Percentiles rank a stretch among this genome's conserved stretches.
phyloP scores from a whole-genome alignment of 2,888 invertebrate species.

The Heteropelma amictum region DNA sequence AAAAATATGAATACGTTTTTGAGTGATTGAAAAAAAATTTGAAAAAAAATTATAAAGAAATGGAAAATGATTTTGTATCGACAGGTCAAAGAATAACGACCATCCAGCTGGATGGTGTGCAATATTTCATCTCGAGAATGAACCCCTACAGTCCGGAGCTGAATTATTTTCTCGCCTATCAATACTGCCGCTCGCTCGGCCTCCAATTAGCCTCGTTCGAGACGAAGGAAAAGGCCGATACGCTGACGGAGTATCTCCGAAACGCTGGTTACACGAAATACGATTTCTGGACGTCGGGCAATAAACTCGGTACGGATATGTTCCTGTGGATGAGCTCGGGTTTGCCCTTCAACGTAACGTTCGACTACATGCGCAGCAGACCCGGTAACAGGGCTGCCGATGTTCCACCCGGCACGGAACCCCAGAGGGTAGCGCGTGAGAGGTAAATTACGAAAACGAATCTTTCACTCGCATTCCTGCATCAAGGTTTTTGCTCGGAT shows the following conservation, averaged over 20 bases:
- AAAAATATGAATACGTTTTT: background rate
- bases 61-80: conserved; percentile 69
- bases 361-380: conserved; percentile 87
- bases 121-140: conserved; percentile 92
- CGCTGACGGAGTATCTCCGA: conserved; percentile 89
- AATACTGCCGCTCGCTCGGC: conserved; percentile 92
- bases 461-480: no score
- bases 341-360: conserved; percentile 92
- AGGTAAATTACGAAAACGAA: conserved; percentile 82
- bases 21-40: background rate
- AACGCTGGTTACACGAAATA: conserved; percentile 91
- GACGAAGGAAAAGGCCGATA: conserved; percentile 91
- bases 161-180: conserved; percentile 92
- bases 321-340: conserved; percentile 95
- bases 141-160: conserved; percentile 92
- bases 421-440: conserved; percentile 88
- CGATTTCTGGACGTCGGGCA: conserved; percentile 94
- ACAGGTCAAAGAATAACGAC: conserved; percentile 92
- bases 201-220: conserved; percentile 91
- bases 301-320: conserved; percentile 91
- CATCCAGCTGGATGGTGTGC: conserved; percentile 90
- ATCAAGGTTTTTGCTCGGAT: no score
- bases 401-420: conserved; percentile 86
- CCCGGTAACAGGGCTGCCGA: conserved; percentile 80
- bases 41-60: background rate